These are phyloP conservation scores for Oryctolagus cuniculus DNA, from an alignment of 2,113 vertebrate genomes.

Conservation along the genomic window mOryCun1.1 NC_091438.1:71281501-71282000, in stretches of 20 bases:
- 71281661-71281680: not conserved
- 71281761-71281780: not conserved
- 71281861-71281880: not conserved
- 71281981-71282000: not conserved
- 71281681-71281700: not conserved
- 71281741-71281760: not conserved
- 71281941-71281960: not conserved
- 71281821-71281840: not conserved
- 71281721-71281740: not conserved
- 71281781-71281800: not conserved
- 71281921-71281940: slow-evolving; percentile 16
- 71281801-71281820: not conserved
- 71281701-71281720: not conserved
- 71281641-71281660: not conserved
- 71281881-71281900: slow-evolving; percentile 11
- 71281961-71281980: not conserved
- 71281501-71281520: not conserved
- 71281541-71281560: not conserved
- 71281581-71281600: not conserved
- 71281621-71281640: not conserved
- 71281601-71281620: not conserved
- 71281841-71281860: not conserved
- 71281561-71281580: not conserved
- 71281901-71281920: not conserved
- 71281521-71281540: not conserved